Conservation (phyloP, 2,113 vertebrate genomes). For the Rhombomys opimus region DNA sequence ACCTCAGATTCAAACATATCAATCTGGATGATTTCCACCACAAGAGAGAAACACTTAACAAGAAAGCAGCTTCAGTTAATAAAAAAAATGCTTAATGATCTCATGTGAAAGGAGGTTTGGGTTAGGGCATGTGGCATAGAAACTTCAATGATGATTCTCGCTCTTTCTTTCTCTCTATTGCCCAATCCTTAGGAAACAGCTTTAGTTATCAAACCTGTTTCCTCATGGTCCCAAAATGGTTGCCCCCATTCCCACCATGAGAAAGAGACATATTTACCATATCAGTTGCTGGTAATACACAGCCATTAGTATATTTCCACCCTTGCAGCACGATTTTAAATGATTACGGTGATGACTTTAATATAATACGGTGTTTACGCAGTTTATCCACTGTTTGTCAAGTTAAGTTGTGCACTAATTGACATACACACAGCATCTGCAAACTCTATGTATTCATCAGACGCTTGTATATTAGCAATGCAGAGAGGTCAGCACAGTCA, state of each 20-base stretch:
- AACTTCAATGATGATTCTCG: neutral
- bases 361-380: neutral
- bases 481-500: conserved; percentile 33
- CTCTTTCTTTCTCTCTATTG: neutral
- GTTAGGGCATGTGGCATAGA: neutral
- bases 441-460: conserved; percentile 46
- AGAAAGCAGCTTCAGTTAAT: neutral
- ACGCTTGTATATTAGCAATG: neutral
- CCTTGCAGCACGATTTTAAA: conserved; percentile 28
- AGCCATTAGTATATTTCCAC: conserved; percentile 2
- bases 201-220: conserved; percentile 41
- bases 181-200: neutral
- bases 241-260: neutral
- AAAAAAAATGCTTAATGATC: neutral
- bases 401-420: conserved; percentile 16
- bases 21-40: conserved; percentile 17
- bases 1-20: neutral
- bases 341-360: conserved; percentile 16
- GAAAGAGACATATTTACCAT: neutral
- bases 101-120: neutral
- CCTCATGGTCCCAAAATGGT: neutral
- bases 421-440: conserved; percentile 8
- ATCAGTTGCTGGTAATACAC: neutral
- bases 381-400: neutral
- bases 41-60: neutral